phyloP scores from a whole-genome alignment of 2,113 vertebrate species.

The Cebidichthys violaceus region DNA sequence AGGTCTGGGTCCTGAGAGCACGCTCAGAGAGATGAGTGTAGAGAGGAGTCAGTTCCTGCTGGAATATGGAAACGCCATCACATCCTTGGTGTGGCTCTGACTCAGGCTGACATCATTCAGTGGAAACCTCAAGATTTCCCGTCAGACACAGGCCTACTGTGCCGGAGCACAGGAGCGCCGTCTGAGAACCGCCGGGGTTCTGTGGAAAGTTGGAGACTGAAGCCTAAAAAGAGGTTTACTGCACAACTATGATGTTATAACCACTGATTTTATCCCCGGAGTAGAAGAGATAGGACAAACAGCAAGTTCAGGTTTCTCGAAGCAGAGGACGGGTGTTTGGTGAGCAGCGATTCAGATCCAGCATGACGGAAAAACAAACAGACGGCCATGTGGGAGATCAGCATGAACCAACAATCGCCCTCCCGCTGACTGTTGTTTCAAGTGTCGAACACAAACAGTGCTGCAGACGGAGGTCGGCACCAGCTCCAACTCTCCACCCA shows the following conservation, averaged over 20 bases:
- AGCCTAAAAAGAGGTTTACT: slow-evolving; percentile 8
- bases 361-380: slow-evolving; percentile 31
- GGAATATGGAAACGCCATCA: slow-evolving; percentile 56
- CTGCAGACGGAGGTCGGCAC: not conserved
- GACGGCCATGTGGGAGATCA: slow-evolving; percentile 9
- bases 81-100: slow-evolving; percentile 69
- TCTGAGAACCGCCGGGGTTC: not conserved
- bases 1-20: not conserved
- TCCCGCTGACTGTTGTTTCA: slow-evolving; percentile 21
- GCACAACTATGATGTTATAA: slow-evolving; percentile 15
- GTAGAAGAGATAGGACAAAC: slow-evolving; percentile 19
- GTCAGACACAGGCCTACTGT: slow-evolving; percentile 64
- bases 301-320: slow-evolving; percentile 9
- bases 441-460: slow-evolving; percentile 39
- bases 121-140: slow-evolving; percentile 68
- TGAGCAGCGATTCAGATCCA: slow-evolving; percentile 34
- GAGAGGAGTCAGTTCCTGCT: slow-evolving; percentile 25
- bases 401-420: slow-evolving; percentile 1
- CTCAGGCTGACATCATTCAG: slow-evolving; percentile 71
- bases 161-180: slow-evolving; percentile 9
- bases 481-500: not conserved
- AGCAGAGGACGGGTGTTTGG: not conserved
- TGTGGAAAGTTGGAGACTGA: slow-evolving; percentile 53
- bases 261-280: not conserved
- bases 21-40: slow-evolving; percentile 27